These are phyloP conservation scores for Notothenia rossii DNA, from an alignment of 2,113 vertebrate genomes.

Conservation along the genomic window DNA sequence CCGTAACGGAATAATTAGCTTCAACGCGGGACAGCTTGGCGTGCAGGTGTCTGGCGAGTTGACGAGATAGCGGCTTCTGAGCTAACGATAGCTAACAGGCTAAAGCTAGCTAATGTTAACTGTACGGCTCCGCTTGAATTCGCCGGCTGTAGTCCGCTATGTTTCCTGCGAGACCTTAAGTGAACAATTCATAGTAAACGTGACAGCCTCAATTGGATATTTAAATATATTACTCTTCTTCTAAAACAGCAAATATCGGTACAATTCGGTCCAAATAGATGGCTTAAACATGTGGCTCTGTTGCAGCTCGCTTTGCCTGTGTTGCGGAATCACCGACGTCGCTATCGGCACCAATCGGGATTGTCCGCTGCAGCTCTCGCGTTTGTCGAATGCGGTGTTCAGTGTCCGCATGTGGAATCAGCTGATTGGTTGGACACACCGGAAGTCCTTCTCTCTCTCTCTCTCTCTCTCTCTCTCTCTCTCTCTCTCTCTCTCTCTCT, in stretches of 20 bases:
- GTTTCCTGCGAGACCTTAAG: constrained; percentile 13
- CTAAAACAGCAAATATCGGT: neutral
- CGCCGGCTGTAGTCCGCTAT: constrained; percentile 61
- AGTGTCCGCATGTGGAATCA: constrained; percentile 92
- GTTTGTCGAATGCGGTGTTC: constrained; percentile 83
- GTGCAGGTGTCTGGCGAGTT: constrained; percentile 55
- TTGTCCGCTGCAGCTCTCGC: constrained; percentile 85
- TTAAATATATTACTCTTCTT: neutral
- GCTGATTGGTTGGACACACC: constrained; percentile 88
- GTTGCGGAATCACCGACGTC: constrained; percentile 59
- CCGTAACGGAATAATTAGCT: neutral
- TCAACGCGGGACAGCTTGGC: neutral
- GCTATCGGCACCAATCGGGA: constrained; percentile 88
- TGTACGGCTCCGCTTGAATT: constrained; percentile 51
- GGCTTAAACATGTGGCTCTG: constrained; percentile 63
- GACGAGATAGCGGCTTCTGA: constrained; percentile 44
- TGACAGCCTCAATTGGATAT: neutral
- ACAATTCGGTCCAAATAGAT: neutral
- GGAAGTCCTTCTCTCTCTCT: constrained; percentile 67
- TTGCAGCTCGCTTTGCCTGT: constrained; percentile 26
- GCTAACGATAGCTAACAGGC: constrained; percentile 68
- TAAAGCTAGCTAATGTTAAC: constrained; percentile 66
- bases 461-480: constrained; percentile 32
- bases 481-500: too few species aligned
- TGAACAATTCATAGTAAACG: constrained; percentile 19